Evolutionary conservation across 2,797 vertebrate species (phyloP).

Genomic region (Phalanger gymnotis): DNA sequence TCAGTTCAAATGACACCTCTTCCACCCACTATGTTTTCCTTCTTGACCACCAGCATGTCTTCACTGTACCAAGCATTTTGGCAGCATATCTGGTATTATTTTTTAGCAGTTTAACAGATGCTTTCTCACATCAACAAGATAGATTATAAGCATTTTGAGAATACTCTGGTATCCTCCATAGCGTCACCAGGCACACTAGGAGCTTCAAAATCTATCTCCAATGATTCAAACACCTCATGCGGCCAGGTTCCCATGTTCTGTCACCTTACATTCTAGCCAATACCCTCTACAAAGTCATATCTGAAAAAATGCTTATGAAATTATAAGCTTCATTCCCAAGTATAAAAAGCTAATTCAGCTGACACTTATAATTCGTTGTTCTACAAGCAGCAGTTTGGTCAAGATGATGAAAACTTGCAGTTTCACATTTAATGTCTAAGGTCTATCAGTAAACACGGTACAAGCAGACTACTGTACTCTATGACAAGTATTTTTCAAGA

Average conservation of each 20-base stretch:
- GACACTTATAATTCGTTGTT: not conserved
- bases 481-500: not conserved
- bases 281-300: not conserved
- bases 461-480: not conserved
- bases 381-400: not conserved
- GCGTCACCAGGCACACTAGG: not conserved
- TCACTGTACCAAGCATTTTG: not conserved
- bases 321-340: not conserved
- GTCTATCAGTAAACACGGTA: not conserved
- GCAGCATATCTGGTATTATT: not conserved
- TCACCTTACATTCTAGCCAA: not conserved
- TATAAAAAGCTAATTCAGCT: not conserved
- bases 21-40: not conserved
- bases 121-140: not conserved
- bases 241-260: not conserved
- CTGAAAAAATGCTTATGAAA: slow-evolving; percentile 2
- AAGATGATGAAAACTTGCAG: not conserved
- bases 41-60: not conserved
- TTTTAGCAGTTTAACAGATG: not conserved
- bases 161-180: not conserved
- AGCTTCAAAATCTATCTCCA: not conserved
- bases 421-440: not conserved
- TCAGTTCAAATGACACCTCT: not conserved
- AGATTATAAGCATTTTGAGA: not conserved
- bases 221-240: not conserved